Conservation (phyloP, 92 coral and sea anemone genomes). For the Paramuricea clavata region DNA sequence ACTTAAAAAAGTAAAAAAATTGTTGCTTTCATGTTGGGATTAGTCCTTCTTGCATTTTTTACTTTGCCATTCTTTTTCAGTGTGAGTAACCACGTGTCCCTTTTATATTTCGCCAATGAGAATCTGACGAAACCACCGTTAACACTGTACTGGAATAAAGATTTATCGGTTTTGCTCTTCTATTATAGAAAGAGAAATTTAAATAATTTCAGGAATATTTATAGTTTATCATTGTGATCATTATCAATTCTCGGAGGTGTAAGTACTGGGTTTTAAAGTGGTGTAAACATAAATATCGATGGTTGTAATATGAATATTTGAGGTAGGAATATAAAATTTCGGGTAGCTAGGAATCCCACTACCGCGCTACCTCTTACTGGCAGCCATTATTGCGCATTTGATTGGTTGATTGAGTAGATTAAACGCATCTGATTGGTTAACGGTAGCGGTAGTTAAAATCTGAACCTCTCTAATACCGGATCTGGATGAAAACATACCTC, state of each 20-base stretch:
- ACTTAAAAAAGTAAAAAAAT: background rate
- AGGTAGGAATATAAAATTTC: no score
- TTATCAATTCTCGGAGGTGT: background rate
- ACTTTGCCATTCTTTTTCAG: constrained; percentile 32
- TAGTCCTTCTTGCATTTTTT: constrained; percentile 28
- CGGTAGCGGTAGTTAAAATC: no score
- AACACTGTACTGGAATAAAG: constrained; percentile 15
- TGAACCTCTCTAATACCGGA: no score
- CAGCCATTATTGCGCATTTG: no score
- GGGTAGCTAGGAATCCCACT: no score
- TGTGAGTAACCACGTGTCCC: constrained; percentile 32
- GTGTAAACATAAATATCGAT: no score
- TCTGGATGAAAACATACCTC: no score
- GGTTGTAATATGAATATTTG: no score
- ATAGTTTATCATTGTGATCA: background rate
- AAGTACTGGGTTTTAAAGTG: no score
- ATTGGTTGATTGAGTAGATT: no score
- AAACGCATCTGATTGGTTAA: no score
- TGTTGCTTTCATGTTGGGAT: constrained; percentile 33
- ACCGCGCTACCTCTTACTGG: no score
- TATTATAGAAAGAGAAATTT: background rate
- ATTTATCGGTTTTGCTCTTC: background rate
- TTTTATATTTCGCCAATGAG: constrained; percentile 16
- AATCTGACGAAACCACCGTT: background rate
- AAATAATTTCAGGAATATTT: background rate